A percentile compares a stretch with the other conserved stretches of the same genome.
phyloP scores from a whole-genome alignment of 92 coral and sea anemone genomes.

The Palythoa grandis region DNA sequence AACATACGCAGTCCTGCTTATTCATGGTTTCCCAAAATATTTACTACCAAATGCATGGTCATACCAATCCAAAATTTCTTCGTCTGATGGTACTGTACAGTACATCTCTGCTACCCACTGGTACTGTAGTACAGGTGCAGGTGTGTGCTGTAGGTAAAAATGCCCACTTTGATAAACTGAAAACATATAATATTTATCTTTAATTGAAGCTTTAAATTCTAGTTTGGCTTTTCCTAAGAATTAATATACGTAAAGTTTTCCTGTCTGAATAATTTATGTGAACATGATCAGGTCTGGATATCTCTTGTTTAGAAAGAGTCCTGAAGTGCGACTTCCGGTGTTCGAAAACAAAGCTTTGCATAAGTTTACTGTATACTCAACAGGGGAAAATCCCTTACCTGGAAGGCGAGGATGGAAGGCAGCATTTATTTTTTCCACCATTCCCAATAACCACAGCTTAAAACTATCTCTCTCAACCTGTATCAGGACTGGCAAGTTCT shows the following conservation, averaged over 20 bases:
- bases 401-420: conserved; percentile 44
- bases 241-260: too few relatives aligned
- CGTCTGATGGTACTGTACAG: not conserved
- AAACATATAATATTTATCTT: too few relatives aligned
- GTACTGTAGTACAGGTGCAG: conserved; percentile 8
- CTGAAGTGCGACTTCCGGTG: too few relatives aligned
- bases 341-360: too few relatives aligned
- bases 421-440: conserved; percentile 37
- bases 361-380: too few relatives aligned
- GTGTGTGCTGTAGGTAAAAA: conserved; percentile 10
- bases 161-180: conserved; percentile 32
- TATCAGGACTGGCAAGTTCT: too few relatives aligned
- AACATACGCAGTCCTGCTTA: not conserved
- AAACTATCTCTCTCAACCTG: too few relatives aligned
- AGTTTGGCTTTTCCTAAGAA: too few relatives aligned
- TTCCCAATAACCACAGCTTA: conserved; percentile 39
- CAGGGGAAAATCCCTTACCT: conserved; percentile 21
- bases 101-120: conserved; percentile 24
- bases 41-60: conserved; percentile 27
- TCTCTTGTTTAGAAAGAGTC: too few relatives aligned
- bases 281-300: too few relatives aligned
- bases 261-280: too few relatives aligned
- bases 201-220: too few relatives aligned
- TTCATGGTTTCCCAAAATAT: conserved; percentile 23
- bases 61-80: conserved; percentile 7